A percentile compares a stretch with the other conserved stretches of the same genome.
phyloP scores from a whole-genome alignment of 2,113 vertebrate species.

The Myotis lucifugus region DNA sequence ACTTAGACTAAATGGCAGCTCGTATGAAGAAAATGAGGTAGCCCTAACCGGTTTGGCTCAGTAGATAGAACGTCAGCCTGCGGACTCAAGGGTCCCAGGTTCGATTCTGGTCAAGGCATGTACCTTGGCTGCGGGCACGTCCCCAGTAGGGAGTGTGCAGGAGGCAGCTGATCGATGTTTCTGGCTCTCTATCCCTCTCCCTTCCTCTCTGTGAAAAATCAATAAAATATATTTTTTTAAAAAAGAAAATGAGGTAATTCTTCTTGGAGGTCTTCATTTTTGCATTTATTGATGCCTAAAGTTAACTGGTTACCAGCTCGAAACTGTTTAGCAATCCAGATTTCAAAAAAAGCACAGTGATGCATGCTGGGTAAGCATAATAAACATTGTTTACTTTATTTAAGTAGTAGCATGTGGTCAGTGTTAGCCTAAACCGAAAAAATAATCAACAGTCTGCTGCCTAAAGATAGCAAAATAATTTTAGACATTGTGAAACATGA shows the following conservation, averaged over 20 bases:
- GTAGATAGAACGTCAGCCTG: no score
- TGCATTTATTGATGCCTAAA: slow-evolving; percentile 13
- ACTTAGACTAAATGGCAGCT: neutral
- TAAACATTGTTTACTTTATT: neutral
- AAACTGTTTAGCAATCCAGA: neutral
- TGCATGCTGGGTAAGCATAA: neutral
- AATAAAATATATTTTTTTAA: neutral
- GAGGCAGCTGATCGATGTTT: no score
- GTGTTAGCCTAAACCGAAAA: slow-evolving; percentile 14
- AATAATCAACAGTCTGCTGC: slow-evolving; percentile 14
- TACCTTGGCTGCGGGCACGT: no score
- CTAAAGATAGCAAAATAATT: slow-evolving; percentile 17
- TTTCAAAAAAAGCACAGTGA: slow-evolving; percentile 5
- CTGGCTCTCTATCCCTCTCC: no score
- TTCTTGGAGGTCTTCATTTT: slow-evolving; percentile 10
- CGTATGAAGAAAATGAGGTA: neutral
- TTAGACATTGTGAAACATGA: slow-evolving; percentile 19
- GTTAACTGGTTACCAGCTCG: neutral
- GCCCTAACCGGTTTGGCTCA: no score
- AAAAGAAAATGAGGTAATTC: slow-evolving; percentile 1
- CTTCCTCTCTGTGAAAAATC: no score
- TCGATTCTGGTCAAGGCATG: no score
- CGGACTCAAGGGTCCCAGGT: no score
- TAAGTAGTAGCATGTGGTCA: neutral
- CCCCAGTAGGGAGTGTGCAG: no score